Evolutionary conservation across 1,140 invertebrate species (phyloP).

Genomic region (Orius insidiosus): DNA sequence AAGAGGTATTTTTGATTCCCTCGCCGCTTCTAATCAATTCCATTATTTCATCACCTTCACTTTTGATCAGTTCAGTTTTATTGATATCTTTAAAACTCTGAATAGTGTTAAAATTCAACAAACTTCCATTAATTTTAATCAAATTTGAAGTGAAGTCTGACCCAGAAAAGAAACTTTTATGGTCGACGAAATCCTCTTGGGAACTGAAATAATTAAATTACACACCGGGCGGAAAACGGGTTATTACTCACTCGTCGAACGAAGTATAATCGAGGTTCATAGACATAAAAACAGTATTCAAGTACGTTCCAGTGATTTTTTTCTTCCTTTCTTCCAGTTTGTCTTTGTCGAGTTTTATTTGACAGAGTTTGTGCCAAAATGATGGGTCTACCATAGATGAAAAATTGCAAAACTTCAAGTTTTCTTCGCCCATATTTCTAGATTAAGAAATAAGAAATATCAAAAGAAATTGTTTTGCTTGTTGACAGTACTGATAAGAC

Average conservation of each 20-base stretch:
- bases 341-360: slow-evolving; percentile 76
- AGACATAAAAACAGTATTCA: slow-evolving; percentile 32
- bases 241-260: slow-evolving; percentile 63
- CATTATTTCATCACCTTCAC: slow-evolving; percentile 44
- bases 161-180: slow-evolving; percentile 6
- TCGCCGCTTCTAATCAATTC: slow-evolving; percentile 43
- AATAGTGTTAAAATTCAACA: slow-evolving; percentile 77
- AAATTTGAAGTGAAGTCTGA: not conserved
- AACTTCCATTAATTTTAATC: slow-evolving; percentile 31
- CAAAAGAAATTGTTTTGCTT: no score
- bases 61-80: slow-evolving; percentile 53
- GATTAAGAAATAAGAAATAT: no score
- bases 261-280: slow-evolving; percentile 60
- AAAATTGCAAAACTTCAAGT: slow-evolving; percentile 10
- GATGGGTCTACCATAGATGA: slow-evolving; percentile 42
- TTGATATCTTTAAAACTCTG: slow-evolving; percentile 71
- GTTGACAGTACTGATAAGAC: no score
- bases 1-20: slow-evolving; percentile 51
- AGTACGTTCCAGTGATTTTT: slow-evolving; percentile 57
- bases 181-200: slow-evolving; percentile 8
- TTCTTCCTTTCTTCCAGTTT: slow-evolving; percentile 54
- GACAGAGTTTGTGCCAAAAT: slow-evolving; percentile 81
- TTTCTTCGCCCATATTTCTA: no score
- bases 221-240: not conserved
- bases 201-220: slow-evolving; percentile 2